Conservation (phyloP, 1,140 invertebrate genomes). For the Frieseomelitta varia region DNA sequence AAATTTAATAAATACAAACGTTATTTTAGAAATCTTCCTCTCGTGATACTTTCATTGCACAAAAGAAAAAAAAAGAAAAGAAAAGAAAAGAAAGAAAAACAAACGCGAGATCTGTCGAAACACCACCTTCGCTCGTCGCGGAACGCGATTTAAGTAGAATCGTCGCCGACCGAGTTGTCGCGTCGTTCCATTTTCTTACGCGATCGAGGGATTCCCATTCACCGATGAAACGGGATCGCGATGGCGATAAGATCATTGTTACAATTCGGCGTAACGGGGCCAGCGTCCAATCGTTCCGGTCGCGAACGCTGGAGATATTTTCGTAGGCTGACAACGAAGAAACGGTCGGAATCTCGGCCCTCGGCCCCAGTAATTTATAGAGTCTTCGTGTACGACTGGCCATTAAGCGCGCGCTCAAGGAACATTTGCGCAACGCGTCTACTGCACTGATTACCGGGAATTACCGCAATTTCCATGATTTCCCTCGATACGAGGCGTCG, state of each 20-base stretch:
- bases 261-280: conserved; percentile 32
- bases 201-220: background rate
- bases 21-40: conserved; percentile 33
- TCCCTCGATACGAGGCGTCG: conserved; percentile 37
- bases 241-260: conserved; percentile 38
- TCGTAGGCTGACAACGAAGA: conserved; percentile 12
- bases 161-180: background rate
- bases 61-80: too few relatives aligned
- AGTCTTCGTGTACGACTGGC: background rate
- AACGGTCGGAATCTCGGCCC: conserved; percentile 43
- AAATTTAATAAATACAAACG: conserved; percentile 37
- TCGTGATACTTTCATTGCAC: conserved; percentile 1
- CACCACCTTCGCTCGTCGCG: background rate
- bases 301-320: background rate
- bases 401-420: conserved; percentile 19
- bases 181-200: background rate
- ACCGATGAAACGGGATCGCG: background rate
- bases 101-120: background rate
- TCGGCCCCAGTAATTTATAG: background rate
- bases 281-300: background rate
- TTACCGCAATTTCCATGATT: conserved; percentile 71
- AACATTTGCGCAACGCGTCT: conserved; percentile 59
- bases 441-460: conserved; percentile 66
- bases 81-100: too few relatives aligned
- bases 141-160: background rate